These are phyloP conservation scores for Eubasilissa splendida DNA, from an alignment of 2,888 invertebrate genomes.

Conservation along the genomic window DNA sequence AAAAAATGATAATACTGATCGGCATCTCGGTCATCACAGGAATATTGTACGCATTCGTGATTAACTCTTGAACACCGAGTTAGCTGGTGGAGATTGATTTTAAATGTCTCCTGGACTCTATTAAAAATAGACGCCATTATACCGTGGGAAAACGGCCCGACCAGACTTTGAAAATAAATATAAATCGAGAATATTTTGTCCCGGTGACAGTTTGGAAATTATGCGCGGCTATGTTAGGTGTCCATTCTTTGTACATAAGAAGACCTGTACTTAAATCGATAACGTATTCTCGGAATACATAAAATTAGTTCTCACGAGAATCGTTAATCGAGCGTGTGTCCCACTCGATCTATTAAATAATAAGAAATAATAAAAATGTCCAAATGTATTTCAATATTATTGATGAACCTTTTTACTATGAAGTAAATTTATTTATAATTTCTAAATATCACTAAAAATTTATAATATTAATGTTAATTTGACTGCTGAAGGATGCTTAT, in stretches of 20 bases:
- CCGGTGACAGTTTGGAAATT: slow-evolving; percentile 30
- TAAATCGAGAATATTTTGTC: slow-evolving; percentile 33
- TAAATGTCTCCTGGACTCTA: slow-evolving; percentile 13
- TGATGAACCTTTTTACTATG: no score
- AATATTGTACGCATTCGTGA: slow-evolving; percentile 42
- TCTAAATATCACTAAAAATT: no score
- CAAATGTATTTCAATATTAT: no score
- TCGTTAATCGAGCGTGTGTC: slow-evolving; percentile 4
- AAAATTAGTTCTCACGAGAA: slow-evolving; percentile 27
- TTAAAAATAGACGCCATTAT: slow-evolving; percentile 18
- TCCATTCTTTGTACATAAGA: slow-evolving; percentile 5
- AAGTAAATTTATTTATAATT: no score
- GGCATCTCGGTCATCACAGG: slow-evolving; percentile 39
- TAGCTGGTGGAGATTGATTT: slow-evolving; percentile 39
- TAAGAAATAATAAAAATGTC: no score
- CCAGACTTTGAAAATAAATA: slow-evolving; percentile 11
- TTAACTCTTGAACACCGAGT: slow-evolving; percentile 29
- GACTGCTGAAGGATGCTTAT: no score
- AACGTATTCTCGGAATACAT: slow-evolving; percentile 22
- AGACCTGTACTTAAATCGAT: slow-evolving; percentile 18
- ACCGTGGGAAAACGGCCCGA: slow-evolving; percentile 35
- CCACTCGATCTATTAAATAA: background rate
- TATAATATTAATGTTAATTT: no score
- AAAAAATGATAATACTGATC: slow-evolving; percentile 31
- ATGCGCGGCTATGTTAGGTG: slow-evolving; percentile 15